These are phyloP conservation scores for Epinephelus cyanopodus DNA, from an alignment of 2,113 vertebrate species.

Conservation along the genomic window DNA sequence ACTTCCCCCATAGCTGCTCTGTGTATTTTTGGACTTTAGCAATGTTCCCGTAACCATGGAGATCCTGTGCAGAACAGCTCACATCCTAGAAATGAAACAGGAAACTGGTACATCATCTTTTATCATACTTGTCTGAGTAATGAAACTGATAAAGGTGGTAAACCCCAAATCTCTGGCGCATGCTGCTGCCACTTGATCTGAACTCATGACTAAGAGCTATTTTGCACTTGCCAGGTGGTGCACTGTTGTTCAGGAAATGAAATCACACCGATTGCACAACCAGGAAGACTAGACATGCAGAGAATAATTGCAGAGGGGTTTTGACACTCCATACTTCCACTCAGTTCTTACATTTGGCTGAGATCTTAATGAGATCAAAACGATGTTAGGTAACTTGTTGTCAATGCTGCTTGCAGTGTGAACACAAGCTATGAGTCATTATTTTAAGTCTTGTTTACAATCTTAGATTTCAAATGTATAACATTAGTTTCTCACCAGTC, in stretches of 20 bases:
- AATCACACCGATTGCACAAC: not conserved
- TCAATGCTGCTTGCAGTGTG: not conserved
- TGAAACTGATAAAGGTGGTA: not conserved
- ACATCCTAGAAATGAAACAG: not conserved
- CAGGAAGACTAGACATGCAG: not conserved
- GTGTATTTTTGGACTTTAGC: slow-evolving; percentile 20
- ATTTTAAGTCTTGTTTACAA: not conserved
- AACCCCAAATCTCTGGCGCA: not conserved
- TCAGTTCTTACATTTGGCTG: not conserved
- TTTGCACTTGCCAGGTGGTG: not conserved
- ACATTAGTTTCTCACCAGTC: not conserved
- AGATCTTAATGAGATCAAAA: not conserved
- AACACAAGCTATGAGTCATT: not conserved
- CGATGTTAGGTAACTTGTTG: not conserved
- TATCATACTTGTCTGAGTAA: not conserved
- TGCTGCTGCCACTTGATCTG: not conserved
- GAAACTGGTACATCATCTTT: not conserved
- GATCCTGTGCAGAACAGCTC: not conserved
- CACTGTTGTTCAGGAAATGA: not conserved
- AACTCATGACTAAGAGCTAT: not conserved
- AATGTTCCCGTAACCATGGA: slow-evolving; percentile 20
- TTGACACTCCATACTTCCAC: not conserved
- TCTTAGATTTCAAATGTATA: not conserved
- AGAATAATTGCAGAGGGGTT: not conserved
- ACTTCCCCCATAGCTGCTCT: not conserved